phyloP scores from a whole-genome alignment of 92 coral and sea anemone genomes.

The Actinostola sp. region DNA sequence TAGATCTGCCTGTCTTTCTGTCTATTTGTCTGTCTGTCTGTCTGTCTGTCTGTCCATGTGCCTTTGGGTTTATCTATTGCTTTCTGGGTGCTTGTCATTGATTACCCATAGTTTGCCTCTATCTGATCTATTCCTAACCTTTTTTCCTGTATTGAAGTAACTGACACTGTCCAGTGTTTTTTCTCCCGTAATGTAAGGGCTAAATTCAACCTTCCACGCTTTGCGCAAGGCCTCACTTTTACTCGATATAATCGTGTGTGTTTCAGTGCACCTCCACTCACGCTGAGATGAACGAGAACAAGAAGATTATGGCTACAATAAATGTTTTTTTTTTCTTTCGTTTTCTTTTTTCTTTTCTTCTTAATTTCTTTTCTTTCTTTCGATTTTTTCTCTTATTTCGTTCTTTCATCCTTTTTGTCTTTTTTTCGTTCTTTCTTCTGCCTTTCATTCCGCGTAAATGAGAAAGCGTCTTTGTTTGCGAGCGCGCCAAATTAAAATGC shows the following conservation, averaged over 20 bases:
- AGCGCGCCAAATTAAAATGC: too few relatives aligned
- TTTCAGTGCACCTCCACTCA: slow-evolving; percentile 39
- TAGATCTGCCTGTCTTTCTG: too few relatives aligned
- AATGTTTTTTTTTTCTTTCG: background rate
- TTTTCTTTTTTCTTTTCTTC: background rate
- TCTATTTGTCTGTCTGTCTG: too few relatives aligned
- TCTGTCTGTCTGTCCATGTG: too few relatives aligned
- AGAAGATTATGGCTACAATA: background rate
- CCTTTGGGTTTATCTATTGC: too few relatives aligned
- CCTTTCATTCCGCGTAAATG: background rate
- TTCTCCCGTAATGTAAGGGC: slow-evolving; percentile 37
- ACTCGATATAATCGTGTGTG: slow-evolving; percentile 46
- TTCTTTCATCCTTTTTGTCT: background rate
- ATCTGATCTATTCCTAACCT: slow-evolving; percentile 51
- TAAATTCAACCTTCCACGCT: slow-evolving; percentile 42
- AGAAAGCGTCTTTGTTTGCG: too few relatives aligned
- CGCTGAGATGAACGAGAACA: slow-evolving; percentile 25
- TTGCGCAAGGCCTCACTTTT: slow-evolving; percentile 33
- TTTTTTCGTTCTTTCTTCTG: background rate
- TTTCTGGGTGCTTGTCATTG: background rate
- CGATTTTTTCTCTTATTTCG: background rate
- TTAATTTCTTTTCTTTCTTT: background rate
- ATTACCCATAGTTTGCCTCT: background rate
- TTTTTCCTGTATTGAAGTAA: slow-evolving; percentile 85
- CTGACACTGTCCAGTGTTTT: slow-evolving; percentile 49